Evolutionary conservation across 1,140 invertebrate species (phyloP), one percentile per base, ranked within the genome.

Genomic region (Lepidurus apus): DNA sequence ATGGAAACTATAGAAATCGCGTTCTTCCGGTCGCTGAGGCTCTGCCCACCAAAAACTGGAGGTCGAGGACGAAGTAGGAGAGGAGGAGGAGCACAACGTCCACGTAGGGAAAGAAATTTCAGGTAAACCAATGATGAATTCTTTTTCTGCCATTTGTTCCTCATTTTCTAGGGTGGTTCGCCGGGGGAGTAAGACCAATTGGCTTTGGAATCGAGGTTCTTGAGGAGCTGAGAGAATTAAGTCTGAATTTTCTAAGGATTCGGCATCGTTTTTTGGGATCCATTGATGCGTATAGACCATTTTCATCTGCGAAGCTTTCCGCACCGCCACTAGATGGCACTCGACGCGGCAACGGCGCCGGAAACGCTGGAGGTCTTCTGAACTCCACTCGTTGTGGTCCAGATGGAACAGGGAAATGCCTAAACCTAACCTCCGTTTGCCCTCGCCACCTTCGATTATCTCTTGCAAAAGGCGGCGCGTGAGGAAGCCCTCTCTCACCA

Each of bases 401-500:
- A 34, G 65, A 42, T 17, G 73, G 53, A 42, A 74, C 43, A 74
- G 45, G 21, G 53, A 65, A 13, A 65, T 65, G 17, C 77, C 77
- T 34, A 78, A 65, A 45, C 53, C 17, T 47, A 80, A 77, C 34
- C 79, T 34, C 43, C 78, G 73, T 45, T 79, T 44, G 21, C 65
- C 73, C 78, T 79, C 43, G 65, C 78, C 78, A 6, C 78, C 78
- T 47, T 79, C 78, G 4, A 79, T 74, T 10, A 79, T 79, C 47
- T 79, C 73, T 45, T 74, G 78, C 42, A 79, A 74, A 45, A 73
- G 73, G 26, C 42, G 73, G 75, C 89, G 85, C 7, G 89, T 90
- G 78, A 95, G 90, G 6, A 91, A 84, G 82, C 91, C 91, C 82
- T 89, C 88, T 82, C 90, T 89, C 9, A 93, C 90, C 74, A 93